Evolutionary conservation across 2,797 vertebrate genomes (phyloP).

Genomic region (Centropyge bicolor): DNA sequence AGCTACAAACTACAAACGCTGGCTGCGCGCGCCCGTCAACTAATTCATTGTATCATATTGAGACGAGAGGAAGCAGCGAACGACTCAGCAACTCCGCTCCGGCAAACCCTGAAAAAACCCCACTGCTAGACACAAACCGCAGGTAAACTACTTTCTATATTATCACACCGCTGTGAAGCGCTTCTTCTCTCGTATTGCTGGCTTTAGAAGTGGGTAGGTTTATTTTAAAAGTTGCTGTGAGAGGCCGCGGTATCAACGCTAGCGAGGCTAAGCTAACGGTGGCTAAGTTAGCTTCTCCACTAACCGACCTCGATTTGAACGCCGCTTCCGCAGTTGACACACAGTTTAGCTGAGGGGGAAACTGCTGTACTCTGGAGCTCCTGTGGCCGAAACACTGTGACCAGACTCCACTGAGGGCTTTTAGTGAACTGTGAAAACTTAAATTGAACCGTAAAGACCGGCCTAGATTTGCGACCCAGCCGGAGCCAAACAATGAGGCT

Average conservation of each 20-base stretch:
- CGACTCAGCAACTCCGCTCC: slow-evolving; percentile 47
- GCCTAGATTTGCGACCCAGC: slow-evolving; percentile 37
- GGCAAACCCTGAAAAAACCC: slow-evolving; percentile 55
- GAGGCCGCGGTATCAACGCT: slow-evolving; percentile 61
- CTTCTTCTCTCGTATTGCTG: fast-evolving
- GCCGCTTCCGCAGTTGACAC: slow-evolving; percentile 74
- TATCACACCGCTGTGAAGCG: fast-evolving
- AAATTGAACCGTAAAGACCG: slow-evolving; percentile 25
- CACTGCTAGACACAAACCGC: slow-evolving; percentile 66
- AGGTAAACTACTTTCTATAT: slow-evolving; percentile 79
- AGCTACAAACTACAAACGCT: slow-evolving; percentile 59
- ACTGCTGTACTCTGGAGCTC: not conserved
- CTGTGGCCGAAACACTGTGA: fast-evolving
- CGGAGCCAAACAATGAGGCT: slow-evolving; percentile 72
- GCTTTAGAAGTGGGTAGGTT: slow-evolving; percentile 5
- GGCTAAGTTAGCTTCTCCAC: slow-evolving; percentile 59
- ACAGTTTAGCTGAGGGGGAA: slow-evolving; percentile 7
- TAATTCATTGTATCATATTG: slow-evolving; percentile 82
- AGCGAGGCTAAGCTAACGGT: slow-evolving; percentile 52
- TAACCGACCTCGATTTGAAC: slow-evolving; percentile 53
- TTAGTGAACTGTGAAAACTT: slow-evolving; percentile 32
- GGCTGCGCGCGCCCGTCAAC: slow-evolving; percentile 78
- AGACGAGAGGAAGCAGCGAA: slow-evolving; percentile 61
- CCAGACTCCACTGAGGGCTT: fast-evolving
- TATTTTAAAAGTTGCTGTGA: slow-evolving; percentile 68